These are phyloP conservation scores for Tethea ocularis DNA, from an alignment of 2,888 invertebrate species.

Conservation along the genomic window DNA sequence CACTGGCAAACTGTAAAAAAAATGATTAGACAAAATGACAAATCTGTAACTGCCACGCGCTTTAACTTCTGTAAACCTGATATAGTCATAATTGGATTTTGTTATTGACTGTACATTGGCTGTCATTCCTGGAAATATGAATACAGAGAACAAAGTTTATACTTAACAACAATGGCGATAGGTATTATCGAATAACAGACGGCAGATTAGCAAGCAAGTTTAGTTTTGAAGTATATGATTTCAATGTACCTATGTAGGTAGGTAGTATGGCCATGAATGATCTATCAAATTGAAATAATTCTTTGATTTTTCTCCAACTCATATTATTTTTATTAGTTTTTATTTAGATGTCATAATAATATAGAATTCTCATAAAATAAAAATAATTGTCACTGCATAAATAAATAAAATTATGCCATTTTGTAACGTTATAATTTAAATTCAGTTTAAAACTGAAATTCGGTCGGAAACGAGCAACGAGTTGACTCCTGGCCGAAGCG, in stretches of 20 bases:
- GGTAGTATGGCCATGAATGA: too few relatives aligned
- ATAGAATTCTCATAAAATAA: not conserved
- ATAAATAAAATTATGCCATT: not conserved
- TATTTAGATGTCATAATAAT: not conserved
- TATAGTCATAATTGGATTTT: constrained; percentile 10
- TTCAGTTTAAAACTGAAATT: constrained; percentile 13
- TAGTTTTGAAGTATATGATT: too few relatives aligned
- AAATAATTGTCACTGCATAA: not conserved
- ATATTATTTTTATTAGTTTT: too few relatives aligned
- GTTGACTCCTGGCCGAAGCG: constrained; percentile 29
- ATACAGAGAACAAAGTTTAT: not conserved
- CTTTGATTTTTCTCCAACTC: too few relatives aligned
- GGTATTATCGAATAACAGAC: constrained; percentile 1
- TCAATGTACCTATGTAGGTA: too few relatives aligned
- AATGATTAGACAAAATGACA: constrained; percentile 8
- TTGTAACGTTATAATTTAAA: not conserved
- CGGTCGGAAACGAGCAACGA: constrained; percentile 28
- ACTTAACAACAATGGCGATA: not conserved
- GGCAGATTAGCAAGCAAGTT: too few relatives aligned
- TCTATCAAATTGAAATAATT: too few relatives aligned
- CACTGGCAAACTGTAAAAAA: constrained; percentile 1
- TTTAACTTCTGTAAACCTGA: constrained; percentile 6
- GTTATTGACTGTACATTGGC: constrained; percentile 11
- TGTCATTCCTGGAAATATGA: constrained; percentile 2
- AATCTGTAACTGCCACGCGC: constrained; percentile 2